These are phyloP conservation scores for Drosophila ercepeae DNA, from an alignment of 1,140 invertebrate species.

Conservation along the genomic window DNA sequence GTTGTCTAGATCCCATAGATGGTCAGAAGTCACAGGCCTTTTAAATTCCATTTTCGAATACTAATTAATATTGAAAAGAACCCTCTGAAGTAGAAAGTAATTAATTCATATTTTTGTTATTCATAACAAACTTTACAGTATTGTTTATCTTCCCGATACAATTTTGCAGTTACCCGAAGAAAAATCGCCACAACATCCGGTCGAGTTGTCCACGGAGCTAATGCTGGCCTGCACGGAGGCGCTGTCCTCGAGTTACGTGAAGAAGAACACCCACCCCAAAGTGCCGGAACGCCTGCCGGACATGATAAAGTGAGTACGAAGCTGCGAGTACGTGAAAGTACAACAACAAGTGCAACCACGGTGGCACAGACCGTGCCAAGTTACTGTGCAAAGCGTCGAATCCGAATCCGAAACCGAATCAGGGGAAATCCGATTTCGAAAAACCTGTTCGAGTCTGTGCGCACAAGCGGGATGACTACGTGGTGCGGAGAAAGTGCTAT, in stretches of 20 bases:
- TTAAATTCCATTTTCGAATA: no score
- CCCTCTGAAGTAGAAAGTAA: no score
- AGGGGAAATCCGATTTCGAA: conserved; percentile 44
- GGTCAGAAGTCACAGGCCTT: no score
- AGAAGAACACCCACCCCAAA: conserved; percentile 82
- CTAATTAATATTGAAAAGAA: no score
- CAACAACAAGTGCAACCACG: conserved; percentile 37
- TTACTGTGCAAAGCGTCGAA: conserved; percentile 20
- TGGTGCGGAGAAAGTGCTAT: conserved; percentile 4
- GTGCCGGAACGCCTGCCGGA: conserved; percentile 83
- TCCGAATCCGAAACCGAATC: not conserved
- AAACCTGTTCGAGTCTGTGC: conserved; percentile 25
- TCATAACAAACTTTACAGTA: not conserved
- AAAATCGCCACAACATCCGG: conserved; percentile 83
- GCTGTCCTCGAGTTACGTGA: conserved; percentile 76
- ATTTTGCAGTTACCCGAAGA: conserved; percentile 77
- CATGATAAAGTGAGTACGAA: conserved; percentile 83
- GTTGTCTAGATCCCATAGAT: no score
- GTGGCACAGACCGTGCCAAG: conserved; percentile 32
- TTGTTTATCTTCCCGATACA: not conserved
- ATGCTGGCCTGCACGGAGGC: conserved; percentile 83
- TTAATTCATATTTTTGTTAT: not conserved
- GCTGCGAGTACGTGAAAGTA: not conserved
- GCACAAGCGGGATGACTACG: conserved; percentile 6
- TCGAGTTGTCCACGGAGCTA: conserved; percentile 83